phyloP scores from a whole-genome alignment of 2,888 invertebrate genomes.

The Eulithis testata region DNA sequence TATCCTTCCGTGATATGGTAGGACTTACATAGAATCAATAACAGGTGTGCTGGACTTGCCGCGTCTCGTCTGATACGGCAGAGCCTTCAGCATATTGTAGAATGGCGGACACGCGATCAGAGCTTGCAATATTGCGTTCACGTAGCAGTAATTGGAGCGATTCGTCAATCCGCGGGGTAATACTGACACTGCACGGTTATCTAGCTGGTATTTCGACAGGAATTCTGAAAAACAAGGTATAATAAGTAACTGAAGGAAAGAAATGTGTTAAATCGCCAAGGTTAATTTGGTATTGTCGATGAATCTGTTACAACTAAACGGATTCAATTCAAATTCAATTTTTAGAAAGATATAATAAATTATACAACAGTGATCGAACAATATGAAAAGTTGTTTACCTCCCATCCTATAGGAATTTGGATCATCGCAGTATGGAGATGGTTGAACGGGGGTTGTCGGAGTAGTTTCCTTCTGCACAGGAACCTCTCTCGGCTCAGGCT shows the following conservation, averaged over 20 bases:
- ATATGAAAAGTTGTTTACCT: slow-evolving; percentile 77
- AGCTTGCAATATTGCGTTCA: slow-evolving; percentile 97
- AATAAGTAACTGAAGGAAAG: too few species aligned
- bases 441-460: slow-evolving; percentile 69
- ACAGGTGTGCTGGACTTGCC: slow-evolving; percentile 91
- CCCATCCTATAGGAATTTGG: slow-evolving; percentile 89
- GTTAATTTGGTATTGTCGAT: too few species aligned
- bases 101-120: slow-evolving; percentile 97
- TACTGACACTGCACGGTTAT: slow-evolving; percentile 91
- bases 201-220: slow-evolving; percentile 89
- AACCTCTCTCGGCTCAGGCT: slow-evolving; percentile 38
- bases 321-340: too few species aligned
- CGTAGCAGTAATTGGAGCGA: slow-evolving; percentile 97
- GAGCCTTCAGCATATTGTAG: slow-evolving; percentile 93
- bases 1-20: too few species aligned
- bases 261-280: too few species aligned
- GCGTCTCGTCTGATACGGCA: slow-evolving; percentile 87
- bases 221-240: slow-evolving; percentile 85
- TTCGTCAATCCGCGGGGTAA: slow-evolving; percentile 96
- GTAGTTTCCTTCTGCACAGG: slow-evolving; percentile 59
- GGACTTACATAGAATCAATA: slow-evolving; percentile 95
- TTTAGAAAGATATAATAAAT: too few species aligned
- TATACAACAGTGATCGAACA: neutral
- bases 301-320: neutral
- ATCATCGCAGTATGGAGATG: slow-evolving; percentile 85